phyloP scores from a whole-genome alignment of 2,888 invertebrate genomes.

The Zygogramma bicolorata region DNA sequence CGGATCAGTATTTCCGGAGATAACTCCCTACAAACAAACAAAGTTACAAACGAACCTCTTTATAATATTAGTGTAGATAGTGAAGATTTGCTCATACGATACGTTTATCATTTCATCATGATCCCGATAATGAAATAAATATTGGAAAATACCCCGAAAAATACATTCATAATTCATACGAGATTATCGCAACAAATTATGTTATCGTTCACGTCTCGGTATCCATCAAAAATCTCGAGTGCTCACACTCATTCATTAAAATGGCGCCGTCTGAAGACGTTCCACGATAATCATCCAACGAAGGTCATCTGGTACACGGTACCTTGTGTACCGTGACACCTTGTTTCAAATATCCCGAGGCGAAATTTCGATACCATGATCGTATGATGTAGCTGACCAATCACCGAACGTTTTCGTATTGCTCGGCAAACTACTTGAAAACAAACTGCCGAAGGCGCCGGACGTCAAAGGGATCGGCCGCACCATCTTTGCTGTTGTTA shows the following conservation, averaged over 20 bases:
- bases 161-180: too few relatives aligned
- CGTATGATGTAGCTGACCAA: background rate
- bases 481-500: too few relatives aligned
- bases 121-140: too few relatives aligned
- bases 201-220: background rate
- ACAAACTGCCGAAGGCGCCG: background rate
- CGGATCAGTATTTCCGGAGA: too few relatives aligned
- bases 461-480: background rate
- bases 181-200: background rate
- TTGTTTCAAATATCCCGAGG: background rate
- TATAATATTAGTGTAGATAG: too few relatives aligned
- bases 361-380: background rate
- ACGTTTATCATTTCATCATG: too few relatives aligned
- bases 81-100: too few relatives aligned
- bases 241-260: background rate
- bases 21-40: too few relatives aligned
- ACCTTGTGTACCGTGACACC: background rate
- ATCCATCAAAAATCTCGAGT: background rate
- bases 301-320: background rate
- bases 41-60: too few relatives aligned
- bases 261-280: background rate
- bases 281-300: background rate
- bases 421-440: background rate
- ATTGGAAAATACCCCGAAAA: too few relatives aligned
- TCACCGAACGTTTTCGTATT: background rate